phyloP scores from a whole-genome alignment of 2,797 vertebrate genomes.

The Anas flavirostris region DNA sequence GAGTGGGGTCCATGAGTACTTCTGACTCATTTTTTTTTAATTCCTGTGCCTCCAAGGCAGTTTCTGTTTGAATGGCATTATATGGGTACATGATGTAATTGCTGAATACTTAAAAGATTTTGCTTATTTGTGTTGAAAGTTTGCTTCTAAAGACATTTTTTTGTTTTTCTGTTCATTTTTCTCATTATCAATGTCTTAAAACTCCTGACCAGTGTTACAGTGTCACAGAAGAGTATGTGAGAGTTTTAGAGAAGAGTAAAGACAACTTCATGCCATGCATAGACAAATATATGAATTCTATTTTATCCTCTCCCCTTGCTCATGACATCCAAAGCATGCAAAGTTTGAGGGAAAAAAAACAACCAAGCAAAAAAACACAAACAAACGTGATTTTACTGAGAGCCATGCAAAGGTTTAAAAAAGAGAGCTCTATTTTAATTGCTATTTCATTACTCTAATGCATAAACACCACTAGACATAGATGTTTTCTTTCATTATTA shows the following conservation, averaged over 20 bases:
- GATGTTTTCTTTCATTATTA: not conserved
- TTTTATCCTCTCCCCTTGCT: not conserved
- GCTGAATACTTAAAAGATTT: not conserved
- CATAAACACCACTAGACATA: not conserved
- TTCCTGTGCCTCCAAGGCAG: not conserved
- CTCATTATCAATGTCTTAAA: not conserved
- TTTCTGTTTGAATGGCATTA: not conserved
- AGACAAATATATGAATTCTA: not conserved
- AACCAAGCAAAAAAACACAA: too few relatives aligned
- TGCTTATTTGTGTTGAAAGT: not conserved
- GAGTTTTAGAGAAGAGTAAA: not conserved
- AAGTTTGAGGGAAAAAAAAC: not conserved
- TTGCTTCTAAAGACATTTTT: not conserved
- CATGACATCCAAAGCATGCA: slow-evolving; percentile 32
- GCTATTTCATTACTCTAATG: not conserved
- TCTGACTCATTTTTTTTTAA: not conserved
- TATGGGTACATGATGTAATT: not conserved
- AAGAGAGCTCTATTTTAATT: not conserved
- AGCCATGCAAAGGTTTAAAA: slow-evolving; percentile 35
- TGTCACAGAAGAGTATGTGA: not conserved
- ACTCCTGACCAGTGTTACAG: not conserved
- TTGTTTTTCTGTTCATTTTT: not conserved
- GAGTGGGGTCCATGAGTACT: not conserved
- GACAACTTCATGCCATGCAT: slow-evolving; percentile 2
- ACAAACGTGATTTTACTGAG: not conserved